Evolutionary conservation across 2,797 vertebrate species (phyloP).

Genomic region (Cossypha dichroa): DNA sequence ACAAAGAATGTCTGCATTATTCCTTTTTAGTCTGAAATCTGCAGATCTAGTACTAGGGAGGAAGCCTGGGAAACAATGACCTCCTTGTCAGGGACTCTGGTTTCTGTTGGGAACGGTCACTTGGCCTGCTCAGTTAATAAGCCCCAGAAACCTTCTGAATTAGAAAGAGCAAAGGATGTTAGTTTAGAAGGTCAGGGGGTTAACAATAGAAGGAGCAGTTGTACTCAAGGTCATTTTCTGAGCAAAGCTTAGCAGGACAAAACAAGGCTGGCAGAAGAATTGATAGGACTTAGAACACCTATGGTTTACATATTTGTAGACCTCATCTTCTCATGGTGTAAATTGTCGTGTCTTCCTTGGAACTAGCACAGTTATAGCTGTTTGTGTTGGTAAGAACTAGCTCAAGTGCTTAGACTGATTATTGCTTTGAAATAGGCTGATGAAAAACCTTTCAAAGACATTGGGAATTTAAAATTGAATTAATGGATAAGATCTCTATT

Average conservation of each 20-base stretch:
- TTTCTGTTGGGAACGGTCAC: slow-evolving; percentile 57
- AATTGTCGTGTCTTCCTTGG: background rate
- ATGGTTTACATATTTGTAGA: background rate
- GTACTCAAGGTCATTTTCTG: slow-evolving; percentile 30
- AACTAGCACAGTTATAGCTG: background rate
- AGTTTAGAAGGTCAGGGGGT: slow-evolving; percentile 68
- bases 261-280: background rate
- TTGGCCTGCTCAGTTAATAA: slow-evolving; percentile 62
- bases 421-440: background rate
- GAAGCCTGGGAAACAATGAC: slow-evolving; percentile 60
- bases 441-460: background rate
- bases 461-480: slow-evolving; percentile 42
- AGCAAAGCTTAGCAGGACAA: background rate
- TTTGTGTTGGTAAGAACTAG: background rate
- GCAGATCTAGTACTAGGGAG: slow-evolving; percentile 29
- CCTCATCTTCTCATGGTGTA: background rate
- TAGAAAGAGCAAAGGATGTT: slow-evolving; percentile 64
- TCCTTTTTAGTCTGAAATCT: slow-evolving; percentile 41
- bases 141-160: slow-evolving; percentile 59
- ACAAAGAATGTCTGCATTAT: slow-evolving; percentile 67
- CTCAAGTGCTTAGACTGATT: background rate
- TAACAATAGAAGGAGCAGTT: slow-evolving; percentile 47
- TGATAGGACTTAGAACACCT: background rate
- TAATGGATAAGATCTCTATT: background rate
- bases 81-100: slow-evolving; percentile 45